phyloP scores from a whole-genome alignment of 92 coral and sea anemone species.

The Diadumene lineata region DNA sequence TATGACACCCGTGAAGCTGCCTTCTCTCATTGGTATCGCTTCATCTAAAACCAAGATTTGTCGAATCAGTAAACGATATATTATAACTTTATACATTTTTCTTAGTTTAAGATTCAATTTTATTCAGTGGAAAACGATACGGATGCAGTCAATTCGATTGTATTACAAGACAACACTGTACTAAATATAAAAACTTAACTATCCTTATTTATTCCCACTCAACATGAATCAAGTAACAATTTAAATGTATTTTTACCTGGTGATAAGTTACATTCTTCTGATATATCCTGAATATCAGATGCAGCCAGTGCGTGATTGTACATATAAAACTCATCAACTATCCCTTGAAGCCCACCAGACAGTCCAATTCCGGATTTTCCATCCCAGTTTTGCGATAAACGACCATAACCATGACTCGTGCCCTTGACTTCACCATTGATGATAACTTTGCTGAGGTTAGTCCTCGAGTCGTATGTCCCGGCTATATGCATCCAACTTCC shows the following conservation, averaged over 20 bases:
- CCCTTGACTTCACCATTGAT: conserved; percentile 77
- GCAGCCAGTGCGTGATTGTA: conserved; percentile 89
- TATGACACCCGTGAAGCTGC: conserved; percentile 76
- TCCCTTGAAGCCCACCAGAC: conserved; percentile 75
- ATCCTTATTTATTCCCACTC: too few relatives aligned
- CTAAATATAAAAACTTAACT: too few relatives aligned
- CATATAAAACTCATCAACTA: conserved; percentile 90
- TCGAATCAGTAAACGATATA: neutral
- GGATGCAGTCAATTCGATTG: too few relatives aligned
- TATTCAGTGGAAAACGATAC: too few relatives aligned
- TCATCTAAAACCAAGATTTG: conserved; percentile 34
- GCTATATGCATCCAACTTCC: conserved; percentile 90
- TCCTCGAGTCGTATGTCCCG: conserved; percentile 90
- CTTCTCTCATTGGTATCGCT: conserved; percentile 75
- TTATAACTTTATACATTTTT: too few relatives aligned
- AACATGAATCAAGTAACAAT: too few relatives aligned
- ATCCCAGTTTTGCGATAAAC: conserved; percentile 92
- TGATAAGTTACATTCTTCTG: conserved; percentile 78
- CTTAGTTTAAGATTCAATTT: too few relatives aligned
- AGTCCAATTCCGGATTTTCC: conserved; percentile 89
- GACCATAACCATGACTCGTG: conserved; percentile 74
- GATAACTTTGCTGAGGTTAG: conserved; percentile 73
- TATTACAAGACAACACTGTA: too few relatives aligned
- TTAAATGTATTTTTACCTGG: conserved; percentile 58
- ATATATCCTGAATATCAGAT: conserved; percentile 76